A percentile compares a stretch with the other conserved stretches of the same genome.
Conservation (phyloP, 2,797 vertebrate genomes). For the Phoeniculus purpureus region DNA sequence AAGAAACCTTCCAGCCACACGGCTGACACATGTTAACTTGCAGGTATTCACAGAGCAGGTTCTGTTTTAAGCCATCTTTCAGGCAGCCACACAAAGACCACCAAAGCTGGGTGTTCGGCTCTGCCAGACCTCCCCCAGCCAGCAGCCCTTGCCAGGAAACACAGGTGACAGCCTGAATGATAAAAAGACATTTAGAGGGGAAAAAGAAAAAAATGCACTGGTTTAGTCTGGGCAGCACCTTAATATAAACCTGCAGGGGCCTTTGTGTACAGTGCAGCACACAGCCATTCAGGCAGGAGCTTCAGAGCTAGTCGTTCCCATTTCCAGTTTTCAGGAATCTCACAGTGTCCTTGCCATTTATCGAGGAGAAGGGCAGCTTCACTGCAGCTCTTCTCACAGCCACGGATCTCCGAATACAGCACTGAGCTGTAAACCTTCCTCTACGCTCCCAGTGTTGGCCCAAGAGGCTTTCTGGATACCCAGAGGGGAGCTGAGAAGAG, state of each 20-base stretch:
- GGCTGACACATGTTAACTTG: conserved; percentile 66
- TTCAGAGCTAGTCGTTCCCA: conserved; percentile 15
- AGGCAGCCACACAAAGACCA: conserved; percentile 70
- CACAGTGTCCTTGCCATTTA: neutral
- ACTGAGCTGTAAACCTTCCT: neutral
- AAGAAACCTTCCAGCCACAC: conserved; percentile 67
- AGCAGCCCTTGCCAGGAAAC: conserved; percentile 71
- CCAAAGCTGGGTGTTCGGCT: conserved; percentile 67
- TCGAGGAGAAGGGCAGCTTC: neutral
- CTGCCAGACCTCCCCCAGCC: conserved; percentile 73
- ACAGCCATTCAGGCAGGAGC: conserved; percentile 50
- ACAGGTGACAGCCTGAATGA: conserved; percentile 77
- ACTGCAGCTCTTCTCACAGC: neutral
- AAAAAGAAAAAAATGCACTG: conserved; percentile 67
- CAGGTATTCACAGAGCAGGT: conserved; percentile 73
- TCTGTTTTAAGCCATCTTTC: conserved; percentile 74
- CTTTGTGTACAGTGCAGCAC: conserved; percentile 67
- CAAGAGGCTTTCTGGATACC: neutral
- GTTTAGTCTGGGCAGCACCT: conserved; percentile 76
- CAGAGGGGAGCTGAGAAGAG: neutral
- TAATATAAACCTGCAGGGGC: conserved; percentile 74
- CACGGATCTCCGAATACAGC: neutral
- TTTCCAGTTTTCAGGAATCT: neutral
- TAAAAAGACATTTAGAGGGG: conserved; percentile 74
- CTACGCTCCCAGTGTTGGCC: neutral